These are phyloP conservation scores for Neodiprion lecontei DNA, from an alignment of 1,140 invertebrate species.

Conservation along the genomic window DNA sequence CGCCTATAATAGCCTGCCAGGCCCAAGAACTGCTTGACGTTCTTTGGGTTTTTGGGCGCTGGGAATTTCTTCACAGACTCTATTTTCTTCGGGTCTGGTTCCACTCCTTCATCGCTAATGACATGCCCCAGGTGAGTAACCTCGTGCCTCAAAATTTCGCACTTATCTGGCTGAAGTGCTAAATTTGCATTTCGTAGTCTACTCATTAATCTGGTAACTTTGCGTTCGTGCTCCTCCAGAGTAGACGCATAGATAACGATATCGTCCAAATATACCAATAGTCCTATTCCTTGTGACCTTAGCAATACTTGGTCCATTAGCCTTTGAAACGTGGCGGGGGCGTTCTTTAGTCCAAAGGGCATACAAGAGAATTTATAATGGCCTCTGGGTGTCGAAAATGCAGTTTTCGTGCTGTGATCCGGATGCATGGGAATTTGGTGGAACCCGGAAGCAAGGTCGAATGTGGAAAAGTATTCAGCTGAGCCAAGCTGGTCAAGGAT, in stretches of 20 bases:
- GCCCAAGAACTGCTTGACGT: constrained; percentile 55
- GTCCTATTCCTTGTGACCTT: constrained; percentile 39
- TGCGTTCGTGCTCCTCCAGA: constrained; percentile 44
- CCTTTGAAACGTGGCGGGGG: constrained; percentile 47
- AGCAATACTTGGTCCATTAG: constrained; percentile 48
- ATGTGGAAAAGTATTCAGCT: no score
- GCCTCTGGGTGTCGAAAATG: constrained; percentile 45
- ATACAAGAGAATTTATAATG: constrained; percentile 47
- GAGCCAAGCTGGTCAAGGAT: no score
- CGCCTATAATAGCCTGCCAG: constrained; percentile 39
- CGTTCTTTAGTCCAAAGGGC: constrained; percentile 49
- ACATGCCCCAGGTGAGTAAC: constrained; percentile 41
- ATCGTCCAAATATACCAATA: constrained; percentile 56
- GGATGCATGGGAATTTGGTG: no score
- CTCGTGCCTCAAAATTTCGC: constrained; percentile 35
- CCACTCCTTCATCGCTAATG: neutral
- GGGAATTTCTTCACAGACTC: constrained; percentile 26
- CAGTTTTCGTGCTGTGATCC: constrained; percentile 45
- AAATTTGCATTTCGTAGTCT: constrained; percentile 36
- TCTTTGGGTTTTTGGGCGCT: neutral
- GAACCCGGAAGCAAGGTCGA: no score
- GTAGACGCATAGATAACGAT: constrained; percentile 49
- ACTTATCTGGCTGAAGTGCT: constrained; percentile 40
- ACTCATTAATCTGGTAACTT: constrained; percentile 43
- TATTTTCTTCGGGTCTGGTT: constrained; percentile 42